Evolutionary conservation across 2,888 invertebrate genomes (phyloP), one percentile per base, ranked within the genome.

Genomic region (Meta bourneti): DNA sequence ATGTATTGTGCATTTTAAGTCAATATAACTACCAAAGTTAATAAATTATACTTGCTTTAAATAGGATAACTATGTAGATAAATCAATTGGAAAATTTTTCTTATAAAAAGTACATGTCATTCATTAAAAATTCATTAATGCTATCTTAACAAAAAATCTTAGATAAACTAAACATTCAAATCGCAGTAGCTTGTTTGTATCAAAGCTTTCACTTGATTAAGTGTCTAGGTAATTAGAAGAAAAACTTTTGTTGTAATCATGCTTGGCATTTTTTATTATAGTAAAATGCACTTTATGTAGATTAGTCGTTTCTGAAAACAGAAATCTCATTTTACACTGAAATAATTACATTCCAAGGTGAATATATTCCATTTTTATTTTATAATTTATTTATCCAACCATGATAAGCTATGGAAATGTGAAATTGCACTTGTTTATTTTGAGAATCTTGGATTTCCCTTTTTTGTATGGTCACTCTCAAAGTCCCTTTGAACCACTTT

Each of bases 351-450:
- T 61, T 61, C 11, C 61, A 61, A 61, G 61, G 61, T 61, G 61
- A 34, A 34, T 61, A 34, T 61, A 87, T 87, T 87, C 87, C 87
- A 79, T 87, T 89, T 89, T 70, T 89, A 77, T 77, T 69, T 19
- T 16, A 48, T 1, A 19, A 69, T 71, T 72, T 72, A 51, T 72
- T n/a, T 79, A 71, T 71, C 48, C 61, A 51, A 51, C 13, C 16
- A 61, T 49, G 85, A 85, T 70, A 54, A 90, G 90, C 85, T 85
- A 54, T 78, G 48, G 61, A 90, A 79, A 85, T 90, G 90, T 90
- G 90, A 80, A 90, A 85, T 61, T 85, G 90, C 90, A 90, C 85
- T 90, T 85, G 79, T 81, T 82, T 69, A 71, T 82, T n/a, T 34
- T 34, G 34, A 34, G 34, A 4, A 34, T 34, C 34, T 34, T 34